A percentile compares a stretch with the other conserved stretches of the same genome.
Evolutionary conservation across 2,888 invertebrate genomes (phyloP).

Genomic region (Lypha dubia): DNA sequence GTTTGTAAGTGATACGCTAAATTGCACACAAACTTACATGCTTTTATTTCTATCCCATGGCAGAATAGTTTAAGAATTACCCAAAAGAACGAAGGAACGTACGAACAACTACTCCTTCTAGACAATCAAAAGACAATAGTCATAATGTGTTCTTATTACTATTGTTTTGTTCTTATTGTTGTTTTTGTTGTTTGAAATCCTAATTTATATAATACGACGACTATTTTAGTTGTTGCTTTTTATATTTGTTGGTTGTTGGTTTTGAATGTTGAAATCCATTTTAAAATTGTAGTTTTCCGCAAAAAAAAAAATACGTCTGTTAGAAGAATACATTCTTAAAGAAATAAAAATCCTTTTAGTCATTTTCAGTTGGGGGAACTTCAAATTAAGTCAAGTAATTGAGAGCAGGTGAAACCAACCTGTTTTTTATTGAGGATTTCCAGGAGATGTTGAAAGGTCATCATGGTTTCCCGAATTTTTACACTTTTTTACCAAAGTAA

Average conservation of each 20-base stretch:
- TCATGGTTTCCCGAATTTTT: no score
- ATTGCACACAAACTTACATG: slow-evolving; percentile 10
- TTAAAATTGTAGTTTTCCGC: slow-evolving; percentile 49
- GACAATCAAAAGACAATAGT: slow-evolving; percentile 67
- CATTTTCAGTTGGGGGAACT: slow-evolving; percentile 46
- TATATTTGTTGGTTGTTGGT: slow-evolving; percentile 2
- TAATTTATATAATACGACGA: slow-evolving; percentile 46
- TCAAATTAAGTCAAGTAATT: slow-evolving; percentile 3
- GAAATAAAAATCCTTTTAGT: slow-evolving; percentile 59
- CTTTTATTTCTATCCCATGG: neutral
- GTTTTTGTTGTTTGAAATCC: slow-evolving; percentile 22
- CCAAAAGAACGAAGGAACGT: no score
- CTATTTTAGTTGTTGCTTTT: slow-evolving; percentile 23
- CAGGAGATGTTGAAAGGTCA: neutral
- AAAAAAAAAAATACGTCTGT: neutral
- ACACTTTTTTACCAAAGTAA: no score
- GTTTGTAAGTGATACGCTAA: slow-evolving; percentile 56
- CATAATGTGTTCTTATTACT: slow-evolving; percentile 50
- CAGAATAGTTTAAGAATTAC: slow-evolving; percentile 43
- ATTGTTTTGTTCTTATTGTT: slow-evolving; percentile 32
- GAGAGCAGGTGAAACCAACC: slow-evolving; percentile 35
- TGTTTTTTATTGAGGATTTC: neutral
- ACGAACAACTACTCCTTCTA: slow-evolving; percentile 56
- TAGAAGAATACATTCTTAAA: slow-evolving; percentile 34
- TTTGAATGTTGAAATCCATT: slow-evolving; percentile 55